phyloP scores from a whole-genome alignment of 1,140 invertebrate species.

The Phymorhynchus buccinoides region DNA sequence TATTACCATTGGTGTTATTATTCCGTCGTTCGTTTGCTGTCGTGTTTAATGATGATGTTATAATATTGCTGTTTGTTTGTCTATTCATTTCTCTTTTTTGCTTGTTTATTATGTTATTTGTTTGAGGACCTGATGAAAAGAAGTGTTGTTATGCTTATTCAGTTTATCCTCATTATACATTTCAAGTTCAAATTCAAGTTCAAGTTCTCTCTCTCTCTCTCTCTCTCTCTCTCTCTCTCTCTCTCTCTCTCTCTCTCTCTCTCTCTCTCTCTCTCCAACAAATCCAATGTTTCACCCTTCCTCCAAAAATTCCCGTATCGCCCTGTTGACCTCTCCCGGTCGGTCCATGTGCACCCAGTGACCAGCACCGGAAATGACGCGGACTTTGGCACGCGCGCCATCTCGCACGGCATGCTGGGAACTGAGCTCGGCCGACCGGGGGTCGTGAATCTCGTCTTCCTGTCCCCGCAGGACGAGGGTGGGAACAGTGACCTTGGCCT shows the following conservation, averaged over 20 bases:
- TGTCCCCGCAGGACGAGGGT: conserved; percentile 80
- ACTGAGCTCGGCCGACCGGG: conserved; percentile 79
- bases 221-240: no score
- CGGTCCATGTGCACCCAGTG: conserved; percentile 87
- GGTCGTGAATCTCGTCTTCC: conserved; percentile 79
- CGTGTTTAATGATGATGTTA: no score
- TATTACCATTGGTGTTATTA: no score
- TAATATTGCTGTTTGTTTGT: no score
- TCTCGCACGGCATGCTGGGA: conserved; percentile 74
- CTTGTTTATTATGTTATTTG: no score
- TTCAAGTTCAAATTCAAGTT: no score
- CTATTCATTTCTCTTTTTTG: no score
- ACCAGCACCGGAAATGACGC: conserved; percentile 78
- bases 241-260: neutral
- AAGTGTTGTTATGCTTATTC: no score
- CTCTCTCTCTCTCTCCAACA: neutral
- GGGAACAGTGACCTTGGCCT: conserved; percentile 71
- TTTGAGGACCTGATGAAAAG: no score
- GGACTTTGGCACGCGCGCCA: conserved; percentile 79
- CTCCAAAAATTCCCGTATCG: conserved; percentile 80
- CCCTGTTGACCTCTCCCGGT: conserved; percentile 80
- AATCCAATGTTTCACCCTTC: neutral
- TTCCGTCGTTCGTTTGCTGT: no score
- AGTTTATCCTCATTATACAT: no score
- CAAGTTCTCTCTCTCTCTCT: neutral